Conservation (phyloP, 1,140 invertebrate species). For the Acromyrmex heyeri region DNA sequence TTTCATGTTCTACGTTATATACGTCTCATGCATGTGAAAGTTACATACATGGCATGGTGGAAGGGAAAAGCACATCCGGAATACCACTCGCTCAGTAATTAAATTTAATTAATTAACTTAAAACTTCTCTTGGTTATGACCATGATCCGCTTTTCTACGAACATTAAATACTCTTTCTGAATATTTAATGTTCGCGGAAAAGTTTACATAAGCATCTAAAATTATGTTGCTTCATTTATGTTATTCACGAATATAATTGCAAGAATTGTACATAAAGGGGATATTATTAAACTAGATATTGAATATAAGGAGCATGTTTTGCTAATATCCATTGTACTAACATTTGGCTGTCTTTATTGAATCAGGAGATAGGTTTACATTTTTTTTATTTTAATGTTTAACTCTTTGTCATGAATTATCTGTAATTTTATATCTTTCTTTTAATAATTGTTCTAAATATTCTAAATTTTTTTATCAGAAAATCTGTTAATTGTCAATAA, state of each 20-base stretch:
- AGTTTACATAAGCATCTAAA: slow-evolving; percentile 37
- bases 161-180: slow-evolving; percentile 30
- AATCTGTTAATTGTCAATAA: not conserved
- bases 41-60: slow-evolving; percentile 22
- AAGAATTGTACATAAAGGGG: not conserved
- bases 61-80: slow-evolving; percentile 27
- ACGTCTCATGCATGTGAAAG: slow-evolving; percentile 35
- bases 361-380: not conserved
- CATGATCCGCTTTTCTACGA: slow-evolving; percentile 47
- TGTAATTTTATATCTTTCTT: not conserved
- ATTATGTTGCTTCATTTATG: slow-evolving; percentile 7
- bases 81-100: slow-evolving; percentile 51
- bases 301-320: not conserved
- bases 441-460: not conserved
- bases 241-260: slow-evolving; percentile 15
- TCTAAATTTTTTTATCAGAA: not conserved
- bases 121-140: slow-evolving; percentile 46
- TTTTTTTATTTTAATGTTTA: not conserved
- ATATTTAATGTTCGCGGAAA: slow-evolving; percentile 45
- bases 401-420: not conserved
- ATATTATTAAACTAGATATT: not conserved
- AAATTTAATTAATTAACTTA: slow-evolving; percentile 58
- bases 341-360: not conserved
- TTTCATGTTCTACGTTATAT: not conserved
- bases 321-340: not conserved